Percentiles rank a stretch among this genome's conserved stretches.
Evolutionary conservation across 2,888 invertebrate species (phyloP).

Genomic region (Nesidiocoris tenuis): DNA sequence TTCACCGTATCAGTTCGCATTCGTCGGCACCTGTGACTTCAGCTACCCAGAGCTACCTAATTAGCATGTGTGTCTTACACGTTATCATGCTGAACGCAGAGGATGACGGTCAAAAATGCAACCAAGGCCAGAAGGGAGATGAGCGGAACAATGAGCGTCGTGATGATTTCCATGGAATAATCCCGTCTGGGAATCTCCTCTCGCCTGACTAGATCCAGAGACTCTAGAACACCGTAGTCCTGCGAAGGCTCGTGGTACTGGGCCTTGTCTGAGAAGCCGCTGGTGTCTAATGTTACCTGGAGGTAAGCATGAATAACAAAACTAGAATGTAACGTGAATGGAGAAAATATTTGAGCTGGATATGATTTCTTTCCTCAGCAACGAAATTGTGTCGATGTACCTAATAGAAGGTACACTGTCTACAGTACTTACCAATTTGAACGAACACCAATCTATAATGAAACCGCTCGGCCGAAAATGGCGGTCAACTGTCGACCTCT

Average conservation of each 20-base stretch:
- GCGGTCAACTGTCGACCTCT: slow-evolving; percentile 80
- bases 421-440: slow-evolving; percentile 76
- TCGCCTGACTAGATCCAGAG: slow-evolving; percentile 40
- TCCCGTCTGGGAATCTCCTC: slow-evolving; percentile 66
- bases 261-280: slow-evolving; percentile 30
- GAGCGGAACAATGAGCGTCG: slow-evolving; percentile 70
- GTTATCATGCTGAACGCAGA: slow-evolving; percentile 75
- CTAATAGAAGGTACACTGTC: too few relatives aligned
- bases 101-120: slow-evolving; percentile 66
- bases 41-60: too few relatives aligned
- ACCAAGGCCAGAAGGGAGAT: slow-evolving; percentile 66
- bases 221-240: slow-evolving; percentile 22
- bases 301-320: too few relatives aligned
- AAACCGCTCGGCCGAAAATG: slow-evolving; percentile 77
- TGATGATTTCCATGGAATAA: slow-evolving; percentile 67
- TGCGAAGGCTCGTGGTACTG: slow-evolving; percentile 42
- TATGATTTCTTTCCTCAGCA: too few relatives aligned
- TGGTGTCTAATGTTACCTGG: slow-evolving; percentile 19
- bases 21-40: too few relatives aligned
- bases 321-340: neutral
- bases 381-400: too few relatives aligned
- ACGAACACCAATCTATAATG: slow-evolving; percentile 85
- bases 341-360: too few relatives aligned
- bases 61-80: neutral
- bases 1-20: too few relatives aligned